phyloP scores from a whole-genome alignment of 1,140 invertebrate genomes.

The Tyrophagus putrescentiae region DNA sequence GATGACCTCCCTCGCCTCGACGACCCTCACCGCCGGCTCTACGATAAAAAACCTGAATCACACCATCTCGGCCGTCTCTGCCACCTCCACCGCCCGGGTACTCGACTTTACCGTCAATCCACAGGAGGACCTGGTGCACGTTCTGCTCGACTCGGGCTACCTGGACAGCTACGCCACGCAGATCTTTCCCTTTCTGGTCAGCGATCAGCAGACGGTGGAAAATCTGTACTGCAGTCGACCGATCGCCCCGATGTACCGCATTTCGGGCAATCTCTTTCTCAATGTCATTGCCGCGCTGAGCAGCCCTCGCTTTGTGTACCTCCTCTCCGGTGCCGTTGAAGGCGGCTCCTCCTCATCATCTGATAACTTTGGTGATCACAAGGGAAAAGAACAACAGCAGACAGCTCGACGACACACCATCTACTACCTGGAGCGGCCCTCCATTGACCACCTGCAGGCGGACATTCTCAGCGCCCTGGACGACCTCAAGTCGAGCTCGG shows the following conservation, averaged over 20 bases:
- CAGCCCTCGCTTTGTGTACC: neutral
- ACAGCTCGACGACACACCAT: neutral
- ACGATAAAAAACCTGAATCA: neutral
- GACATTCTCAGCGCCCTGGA: neutral
- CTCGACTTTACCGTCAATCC: neutral
- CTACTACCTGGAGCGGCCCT: neutral
- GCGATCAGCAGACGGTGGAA: neutral
- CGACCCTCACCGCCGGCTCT: too few species aligned
- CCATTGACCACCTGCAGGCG: neutral
- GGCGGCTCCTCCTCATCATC: too few species aligned
- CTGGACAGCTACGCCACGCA: neutral
- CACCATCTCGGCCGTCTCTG: neutral
- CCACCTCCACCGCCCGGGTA: neutral
- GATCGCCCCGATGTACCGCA: neutral
- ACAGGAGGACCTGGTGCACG: neutral
- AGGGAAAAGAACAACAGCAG: too few species aligned
- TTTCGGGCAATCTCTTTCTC: neutral
- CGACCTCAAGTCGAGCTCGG: neutral
- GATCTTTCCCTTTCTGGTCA: neutral
- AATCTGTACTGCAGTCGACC: neutral
- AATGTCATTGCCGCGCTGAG: neutral
- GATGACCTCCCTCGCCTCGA: too few species aligned
- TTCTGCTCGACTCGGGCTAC: neutral
- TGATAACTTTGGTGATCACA: too few species aligned
- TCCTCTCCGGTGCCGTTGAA: neutral